Evolutionary conservation across 2,888 invertebrate genomes (phyloP).

Genomic region (Nineta flava): DNA sequence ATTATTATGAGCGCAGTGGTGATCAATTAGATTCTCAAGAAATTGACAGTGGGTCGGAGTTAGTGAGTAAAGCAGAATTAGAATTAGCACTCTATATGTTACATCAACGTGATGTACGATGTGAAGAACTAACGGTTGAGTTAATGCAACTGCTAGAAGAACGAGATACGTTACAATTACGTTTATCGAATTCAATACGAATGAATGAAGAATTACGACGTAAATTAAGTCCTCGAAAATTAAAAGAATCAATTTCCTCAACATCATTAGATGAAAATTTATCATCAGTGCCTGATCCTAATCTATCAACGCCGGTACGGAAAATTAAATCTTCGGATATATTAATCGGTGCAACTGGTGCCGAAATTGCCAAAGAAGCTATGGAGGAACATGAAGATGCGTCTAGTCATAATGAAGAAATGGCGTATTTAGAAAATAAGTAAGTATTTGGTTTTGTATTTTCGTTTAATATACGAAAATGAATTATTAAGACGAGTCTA

Average conservation of each 20-base stretch:
- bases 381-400: slow-evolving; percentile 13
- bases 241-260: neutral
- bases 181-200: slow-evolving; percentile 64
- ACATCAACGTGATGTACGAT: slow-evolving; percentile 71
- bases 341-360: slow-evolving; percentile 18
- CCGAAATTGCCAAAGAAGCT: slow-evolving; percentile 20
- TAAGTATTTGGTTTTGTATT: slow-evolving; percentile 1
- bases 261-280: slow-evolving; percentile 3
- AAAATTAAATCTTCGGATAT: slow-evolving; percentile 18
- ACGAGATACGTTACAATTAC: slow-evolving; percentile 67
- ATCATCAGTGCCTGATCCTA: neutral
- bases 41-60: slow-evolving; percentile 18
- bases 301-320: slow-evolving; percentile 3
- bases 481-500: no score
- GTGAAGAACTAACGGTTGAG: slow-evolving; percentile 75
- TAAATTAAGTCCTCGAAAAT: slow-evolving; percentile 10
- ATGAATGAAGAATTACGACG: slow-evolving; percentile 46
- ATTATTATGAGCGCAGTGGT: neutral
- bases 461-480: neutral
- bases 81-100: slow-evolving; percentile 71
- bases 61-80: slow-evolving; percentile 41
- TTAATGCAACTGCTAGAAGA: slow-evolving; percentile 70
- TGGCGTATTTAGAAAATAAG: slow-evolving; percentile 8
- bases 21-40: slow-evolving; percentile 8
- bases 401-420: neutral